These are phyloP conservation scores for Vultur gryphus DNA, from an alignment of 2,797 vertebrate genomes.

Conservation along the genomic window DNA sequence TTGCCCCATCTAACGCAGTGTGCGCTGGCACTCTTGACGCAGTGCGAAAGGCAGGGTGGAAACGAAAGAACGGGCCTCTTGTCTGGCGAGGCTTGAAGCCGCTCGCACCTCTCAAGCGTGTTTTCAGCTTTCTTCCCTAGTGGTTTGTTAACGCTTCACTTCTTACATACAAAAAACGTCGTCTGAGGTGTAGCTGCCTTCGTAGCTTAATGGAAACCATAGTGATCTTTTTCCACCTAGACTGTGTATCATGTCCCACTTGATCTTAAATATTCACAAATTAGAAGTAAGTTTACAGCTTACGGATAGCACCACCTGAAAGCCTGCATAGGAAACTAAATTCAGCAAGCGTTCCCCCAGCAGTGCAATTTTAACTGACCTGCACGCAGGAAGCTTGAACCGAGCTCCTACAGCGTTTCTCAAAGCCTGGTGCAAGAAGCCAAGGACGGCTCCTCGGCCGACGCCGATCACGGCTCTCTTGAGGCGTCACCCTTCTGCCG, in stretches of 20 bases:
- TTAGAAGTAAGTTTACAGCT: not conserved
- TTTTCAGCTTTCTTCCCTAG: not conserved
- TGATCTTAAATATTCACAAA: not conserved
- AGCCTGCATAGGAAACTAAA: accelerated
- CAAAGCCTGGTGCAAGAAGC: accelerated
- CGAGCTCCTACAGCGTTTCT: accelerated
- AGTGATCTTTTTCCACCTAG: not conserved
- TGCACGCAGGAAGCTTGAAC: not conserved
- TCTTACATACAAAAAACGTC: accelerated
- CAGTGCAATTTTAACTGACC: accelerated
- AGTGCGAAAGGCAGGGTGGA: not conserved
- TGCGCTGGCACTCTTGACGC: not conserved
- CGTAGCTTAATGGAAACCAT: not conserved
- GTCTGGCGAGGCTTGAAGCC: not conserved
- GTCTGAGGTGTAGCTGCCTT: not conserved
- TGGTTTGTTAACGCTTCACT: not conserved
- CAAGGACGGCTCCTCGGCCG: accelerated
- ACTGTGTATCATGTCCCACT: accelerated
- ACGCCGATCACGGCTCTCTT: accelerated
- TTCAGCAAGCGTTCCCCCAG: not conserved
- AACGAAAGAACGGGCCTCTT: not conserved
- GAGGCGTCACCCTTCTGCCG: accelerated
- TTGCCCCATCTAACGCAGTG: not conserved
- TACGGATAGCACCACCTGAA: not conserved
- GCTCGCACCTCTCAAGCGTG: not conserved